A percentile compares a stretch with the other conserved stretches of the same genome.
Evolutionary conservation across 2,113 vertebrate species (phyloP).

Genomic region (Bothrops jararaca): DNA sequence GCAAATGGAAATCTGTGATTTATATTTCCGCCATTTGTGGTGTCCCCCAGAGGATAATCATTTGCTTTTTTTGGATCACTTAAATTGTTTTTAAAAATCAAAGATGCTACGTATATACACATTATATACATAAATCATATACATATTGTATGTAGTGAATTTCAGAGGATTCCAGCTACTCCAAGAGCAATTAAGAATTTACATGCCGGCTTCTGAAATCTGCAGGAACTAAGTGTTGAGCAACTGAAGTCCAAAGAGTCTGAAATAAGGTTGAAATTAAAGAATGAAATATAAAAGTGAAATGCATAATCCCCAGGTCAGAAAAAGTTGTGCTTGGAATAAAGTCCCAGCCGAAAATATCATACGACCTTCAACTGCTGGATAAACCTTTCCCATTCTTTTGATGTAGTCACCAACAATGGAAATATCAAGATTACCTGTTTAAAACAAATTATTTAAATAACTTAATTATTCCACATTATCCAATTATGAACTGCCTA

Average conservation of each 20-base stretch:
- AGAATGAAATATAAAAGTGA: constrained; percentile 24
- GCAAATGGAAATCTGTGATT: background rate
- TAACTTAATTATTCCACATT: background rate
- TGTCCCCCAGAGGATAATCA: background rate
- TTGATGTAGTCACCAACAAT: constrained; percentile 80
- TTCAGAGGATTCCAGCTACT: background rate
- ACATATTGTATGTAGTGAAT: background rate
- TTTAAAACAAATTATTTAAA: background rate
- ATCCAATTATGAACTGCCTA: background rate
- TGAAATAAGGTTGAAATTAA: background rate
- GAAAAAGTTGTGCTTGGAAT: constrained; percentile 41
- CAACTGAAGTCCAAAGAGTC: background rate
- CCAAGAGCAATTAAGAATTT: background rate
- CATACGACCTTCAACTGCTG: constrained; percentile 85
- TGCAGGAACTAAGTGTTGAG: background rate
- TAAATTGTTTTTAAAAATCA: background rate
- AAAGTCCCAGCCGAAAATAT: constrained; percentile 66
- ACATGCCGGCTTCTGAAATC: background rate
- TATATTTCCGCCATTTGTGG: background rate
- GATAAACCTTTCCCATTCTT: constrained; percentile 76
- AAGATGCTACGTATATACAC: background rate
- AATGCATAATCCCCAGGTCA: constrained; percentile 45
- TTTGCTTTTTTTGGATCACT: background rate
- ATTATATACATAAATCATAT: background rate
- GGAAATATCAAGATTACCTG: constrained; percentile 81